Percentiles rank a stretch among this genome's conserved stretches.
These are phyloP conservation scores for Chlorops oryzae DNA, from an alignment of 1,140 invertebrate species.

Conservation along the genomic window DNA sequence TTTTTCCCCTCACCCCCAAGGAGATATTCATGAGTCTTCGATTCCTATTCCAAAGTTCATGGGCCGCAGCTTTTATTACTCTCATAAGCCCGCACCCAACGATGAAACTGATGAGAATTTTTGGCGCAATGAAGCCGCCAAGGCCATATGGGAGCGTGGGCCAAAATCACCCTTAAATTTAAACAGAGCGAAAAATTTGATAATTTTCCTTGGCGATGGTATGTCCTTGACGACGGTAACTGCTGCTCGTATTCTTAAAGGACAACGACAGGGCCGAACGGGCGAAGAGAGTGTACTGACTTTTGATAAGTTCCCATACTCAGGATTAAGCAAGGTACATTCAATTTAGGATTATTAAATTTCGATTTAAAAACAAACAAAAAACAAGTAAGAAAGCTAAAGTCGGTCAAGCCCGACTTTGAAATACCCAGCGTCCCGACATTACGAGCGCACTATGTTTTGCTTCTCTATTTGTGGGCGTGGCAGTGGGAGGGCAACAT, in stretches of 20 bases:
- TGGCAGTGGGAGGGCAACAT: no score
- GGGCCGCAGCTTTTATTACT: no score
- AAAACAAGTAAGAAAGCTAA: no score
- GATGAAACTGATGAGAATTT: slow-evolving; percentile 12
- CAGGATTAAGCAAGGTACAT: slow-evolving; percentile 61
- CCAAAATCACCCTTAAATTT: slow-evolving; percentile 5
- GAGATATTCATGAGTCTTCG: no score
- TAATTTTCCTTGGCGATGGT: slow-evolving; percentile 72
- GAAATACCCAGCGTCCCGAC: no score
- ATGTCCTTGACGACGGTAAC: slow-evolving; percentile 67
- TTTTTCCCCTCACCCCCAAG: no score
- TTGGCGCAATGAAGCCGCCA: slow-evolving; percentile 26
- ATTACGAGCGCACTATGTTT: no score
- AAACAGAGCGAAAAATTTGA: slow-evolving; percentile 59
- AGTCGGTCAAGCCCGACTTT: no score
- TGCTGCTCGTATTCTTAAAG: slow-evolving; percentile 60
- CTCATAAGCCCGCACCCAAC: slow-evolving; percentile 3
- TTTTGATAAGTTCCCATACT: slow-evolving; percentile 71
- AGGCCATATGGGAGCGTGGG: slow-evolving; percentile 20
- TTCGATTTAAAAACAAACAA: no score
- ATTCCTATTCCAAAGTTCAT: no score
- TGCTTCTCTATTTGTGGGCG: no score
- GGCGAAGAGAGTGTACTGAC: slow-evolving; percentile 63
- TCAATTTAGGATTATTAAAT: no score
- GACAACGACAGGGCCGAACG: slow-evolving; percentile 51